Evolutionary conservation across 1,140 invertebrate genomes (phyloP), one percentile per base, ranked within the genome.

Genomic region (Holcopasites calliopsidis): DNA sequence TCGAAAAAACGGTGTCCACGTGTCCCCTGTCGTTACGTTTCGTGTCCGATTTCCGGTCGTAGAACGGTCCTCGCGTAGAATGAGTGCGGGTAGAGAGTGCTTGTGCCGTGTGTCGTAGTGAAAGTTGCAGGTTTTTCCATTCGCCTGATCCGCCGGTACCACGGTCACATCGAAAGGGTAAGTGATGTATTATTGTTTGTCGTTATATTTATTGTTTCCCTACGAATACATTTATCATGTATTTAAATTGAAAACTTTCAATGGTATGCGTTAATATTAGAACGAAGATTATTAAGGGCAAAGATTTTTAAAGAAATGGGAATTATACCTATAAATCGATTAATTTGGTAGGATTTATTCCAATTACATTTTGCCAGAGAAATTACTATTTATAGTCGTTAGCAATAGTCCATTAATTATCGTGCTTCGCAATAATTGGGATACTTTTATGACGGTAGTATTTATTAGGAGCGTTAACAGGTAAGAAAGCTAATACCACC

Each of bases 1-100:
- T 54, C 55, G 50, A 68, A 54, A n/a, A n/a, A n/a, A 72, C 35
- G 13, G 28, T 79, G 64, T 76, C 79, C 35, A 60, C 76, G 66
- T 31, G 71, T 35, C 18, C 35, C 23, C 60, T 55, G 38, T 70
- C 65, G 28, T 57, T 44, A 23, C 42, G 60, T 38, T 42, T 49
- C 21, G 50, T 40, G 28, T 44, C 65, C 28, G 44, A 72, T 50
- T 82, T 68, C 33, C 74, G 73, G 44, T 77, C 73, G 55, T 81
- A 66, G 55, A 40, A 31, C 35, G 47, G 1, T 62, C 33, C 13
- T 49, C 42, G 52, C 7, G 49, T 55, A 66, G 10, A 33, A 76
- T 77, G 79, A 40, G 73, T 69, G 64, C 57, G 28, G n/a, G 3
- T 33, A 38, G 33, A 55, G 54, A 26, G 62, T 72, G 42, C 44